Conservation (phyloP, 2,113 vertebrate species). For the Corythoichthys haematopterus region DNA sequence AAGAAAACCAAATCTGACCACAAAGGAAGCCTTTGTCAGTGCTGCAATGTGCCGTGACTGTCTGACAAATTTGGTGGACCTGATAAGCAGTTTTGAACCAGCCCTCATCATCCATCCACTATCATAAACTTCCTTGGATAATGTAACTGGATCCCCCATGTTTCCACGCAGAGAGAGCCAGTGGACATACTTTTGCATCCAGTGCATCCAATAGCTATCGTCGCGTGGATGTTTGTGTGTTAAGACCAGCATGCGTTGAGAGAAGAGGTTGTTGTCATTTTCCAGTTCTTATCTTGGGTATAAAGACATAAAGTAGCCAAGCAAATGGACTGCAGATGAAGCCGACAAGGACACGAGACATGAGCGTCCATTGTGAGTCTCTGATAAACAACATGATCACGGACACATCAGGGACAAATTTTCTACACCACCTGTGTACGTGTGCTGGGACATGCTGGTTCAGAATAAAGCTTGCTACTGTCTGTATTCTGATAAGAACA, state of each 20-base stretch:
- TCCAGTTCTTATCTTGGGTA: constrained; percentile 44
- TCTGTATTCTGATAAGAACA: constrained; percentile 20
- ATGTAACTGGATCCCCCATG: constrained; percentile 67
- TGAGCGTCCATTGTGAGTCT: constrained; percentile 44
- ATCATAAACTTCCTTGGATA: constrained; percentile 57
- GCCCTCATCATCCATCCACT: constrained; percentile 47
- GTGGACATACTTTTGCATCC: constrained; percentile 43
- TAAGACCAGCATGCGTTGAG: constrained; percentile 11
- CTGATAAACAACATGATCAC: constrained; percentile 70
- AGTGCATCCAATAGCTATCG: constrained; percentile 26
- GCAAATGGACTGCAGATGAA: constrained; percentile 64
- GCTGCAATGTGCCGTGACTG: constrained; percentile 75
- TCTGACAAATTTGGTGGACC: constrained; percentile 62
- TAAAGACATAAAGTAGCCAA: constrained; percentile 56
- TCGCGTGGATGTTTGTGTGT: constrained; percentile 19
- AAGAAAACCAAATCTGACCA: constrained; percentile 44
- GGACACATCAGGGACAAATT: constrained; percentile 49
- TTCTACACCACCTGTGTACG: constrained; percentile 60
- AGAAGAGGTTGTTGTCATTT: constrained; percentile 25
- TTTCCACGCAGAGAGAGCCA: constrained; percentile 39
- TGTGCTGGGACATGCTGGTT: constrained; percentile 61
- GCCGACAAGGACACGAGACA: constrained; percentile 43
- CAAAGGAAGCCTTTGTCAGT: constrained; percentile 70
- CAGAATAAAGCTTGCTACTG: constrained; percentile 30
- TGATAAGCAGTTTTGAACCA: constrained; percentile 66